Conservation (phyloP, 2,888 invertebrate genomes). For the Nomada lathburiana region DNA sequence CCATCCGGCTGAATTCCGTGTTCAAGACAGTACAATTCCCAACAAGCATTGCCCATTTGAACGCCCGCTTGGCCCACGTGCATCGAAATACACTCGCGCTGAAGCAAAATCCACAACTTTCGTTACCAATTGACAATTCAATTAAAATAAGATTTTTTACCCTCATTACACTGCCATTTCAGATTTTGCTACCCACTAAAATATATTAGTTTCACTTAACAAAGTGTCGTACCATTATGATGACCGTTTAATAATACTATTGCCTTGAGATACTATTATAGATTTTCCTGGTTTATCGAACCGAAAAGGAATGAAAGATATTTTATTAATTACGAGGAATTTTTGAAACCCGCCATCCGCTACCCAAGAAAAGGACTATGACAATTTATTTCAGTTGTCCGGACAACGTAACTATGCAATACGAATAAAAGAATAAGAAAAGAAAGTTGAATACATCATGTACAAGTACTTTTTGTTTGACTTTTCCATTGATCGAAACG, state of each 20-base stretch:
- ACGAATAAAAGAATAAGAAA: constrained; percentile 29
- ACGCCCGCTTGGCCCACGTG: constrained; percentile 95
- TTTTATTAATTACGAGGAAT: constrained; percentile 66
- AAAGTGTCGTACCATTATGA: constrained; percentile 58
- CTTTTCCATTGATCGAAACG: not conserved
- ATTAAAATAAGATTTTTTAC: not conserved
- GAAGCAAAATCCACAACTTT: constrained; percentile 66
- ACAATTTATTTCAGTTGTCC: constrained; percentile 60
- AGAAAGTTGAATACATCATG: constrained; percentile 18
- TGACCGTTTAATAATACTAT: constrained; percentile 1
- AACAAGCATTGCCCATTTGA: constrained; percentile 93
- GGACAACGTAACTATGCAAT: constrained; percentile 40
- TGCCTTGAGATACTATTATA: constrained; percentile 39
- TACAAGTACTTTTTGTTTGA: not conserved
- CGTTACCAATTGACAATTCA: not conserved
- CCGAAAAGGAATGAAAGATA: constrained; percentile 39
- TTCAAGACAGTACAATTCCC: constrained; percentile 94
- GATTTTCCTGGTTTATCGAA: constrained; percentile 33
- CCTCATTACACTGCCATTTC: not conserved
- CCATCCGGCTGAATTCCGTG: constrained; percentile 94
- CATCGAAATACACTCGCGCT: constrained; percentile 95
- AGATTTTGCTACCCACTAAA: not conserved
- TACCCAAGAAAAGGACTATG: constrained; percentile 48
- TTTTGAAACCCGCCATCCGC: constrained; percentile 64
- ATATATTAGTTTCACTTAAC: constrained; percentile 1